Base-by-base conservation (phyloP, 2,113 vertebrate species). In the Corythaeola cristata region DNA sequence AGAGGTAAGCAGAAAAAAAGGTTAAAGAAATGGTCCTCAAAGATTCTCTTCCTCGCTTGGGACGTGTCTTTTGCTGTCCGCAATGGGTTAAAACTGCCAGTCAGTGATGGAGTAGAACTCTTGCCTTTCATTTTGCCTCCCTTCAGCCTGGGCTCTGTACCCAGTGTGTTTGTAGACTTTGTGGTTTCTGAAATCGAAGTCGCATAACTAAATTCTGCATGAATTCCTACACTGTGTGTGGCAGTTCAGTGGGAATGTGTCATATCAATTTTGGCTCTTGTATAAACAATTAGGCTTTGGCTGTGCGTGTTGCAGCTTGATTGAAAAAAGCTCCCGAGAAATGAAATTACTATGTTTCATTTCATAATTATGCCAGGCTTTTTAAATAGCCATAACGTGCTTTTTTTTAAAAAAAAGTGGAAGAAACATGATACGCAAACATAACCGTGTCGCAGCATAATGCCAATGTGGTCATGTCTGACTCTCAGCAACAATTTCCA, bases 281-380 rank as follows among this genome's bases (percentile, higher is more conserved):
- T 60, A 89, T 85, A 83, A 90, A 75, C 33, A 72, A 55, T 62
- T 75, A 77, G 59, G 26, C 47, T 94, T 81, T 71, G 27, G 69
- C 66, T 59, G 71, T 5, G 33, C 21, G 17, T 58, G 60, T 76
- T 82, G 81, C 77, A 73, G 68, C 85, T 41, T 91, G 85, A 95
- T 84, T 90, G 95, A 81, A 88, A 94, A 92, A 91, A 90, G 49
- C 66, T 84, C 79, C 87, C 3, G 6, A 77, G 90, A 60, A 93
- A 91, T 80, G 58, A 85, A 63, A 87, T 89, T 24, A 73, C 56
- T 33, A 4, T 67, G 67, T 96, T 96, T 88, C 58, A 24, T 94
- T 92, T 94, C 73, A 44, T 69, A 80, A 79, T 96, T 47, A 44
- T 1, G 2, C 71, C 49, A 0, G 21, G 41, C 71, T 91, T 68